Evolutionary conservation across 2,797 vertebrate species (phyloP).

Genomic region (Argentina silus): DNA sequence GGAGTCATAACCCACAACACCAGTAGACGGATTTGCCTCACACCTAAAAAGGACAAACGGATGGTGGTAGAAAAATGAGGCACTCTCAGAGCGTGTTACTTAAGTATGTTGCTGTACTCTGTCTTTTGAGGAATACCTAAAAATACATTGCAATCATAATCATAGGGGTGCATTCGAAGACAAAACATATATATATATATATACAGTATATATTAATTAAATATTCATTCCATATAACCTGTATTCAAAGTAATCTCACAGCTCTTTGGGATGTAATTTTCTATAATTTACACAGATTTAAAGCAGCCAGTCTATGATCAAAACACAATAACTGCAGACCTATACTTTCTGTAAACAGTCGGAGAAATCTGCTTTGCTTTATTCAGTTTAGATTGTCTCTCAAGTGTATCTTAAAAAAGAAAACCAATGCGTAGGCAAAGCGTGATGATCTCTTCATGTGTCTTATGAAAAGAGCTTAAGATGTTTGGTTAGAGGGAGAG

Average conservation of each 20-base stretch:
- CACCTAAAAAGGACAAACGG: conserved; percentile 41
- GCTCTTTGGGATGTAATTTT: conserved; percentile 44
- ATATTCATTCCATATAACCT: conserved; percentile 37
- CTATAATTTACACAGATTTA: conserved; percentile 22
- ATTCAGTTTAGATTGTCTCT: background rate
- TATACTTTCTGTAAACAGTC: conserved; percentile 31
- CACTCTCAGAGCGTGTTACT: conserved; percentile 57
- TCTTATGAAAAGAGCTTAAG: conserved; percentile 35
- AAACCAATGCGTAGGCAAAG: conserved; percentile 1
- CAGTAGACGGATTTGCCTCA: conserved; percentile 52
- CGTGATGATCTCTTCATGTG: conserved; percentile 17
- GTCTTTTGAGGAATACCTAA: conserved; percentile 29
- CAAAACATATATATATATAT: too few species aligned
- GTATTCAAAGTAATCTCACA: conserved; percentile 46
- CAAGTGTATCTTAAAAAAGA: conserved; percentile 30
- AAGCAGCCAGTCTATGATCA: conserved; percentile 31
- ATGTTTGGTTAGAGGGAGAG: background rate
- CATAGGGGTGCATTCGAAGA: conserved; percentile 22
- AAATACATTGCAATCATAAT: conserved; percentile 28
- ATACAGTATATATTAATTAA: too few species aligned
- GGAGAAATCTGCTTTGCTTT: background rate
- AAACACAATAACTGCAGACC: conserved; percentile 31
- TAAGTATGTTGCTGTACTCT: conserved; percentile 10
- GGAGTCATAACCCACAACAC: conserved; percentile 39
- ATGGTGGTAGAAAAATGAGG: conserved; percentile 41